A percentile compares a stretch with the other conserved stretches of the same genome.
These are phyloP conservation scores for Ctena decussata DNA, from an alignment of 2,888 invertebrate genomes.

Conservation along the genomic window DNA sequence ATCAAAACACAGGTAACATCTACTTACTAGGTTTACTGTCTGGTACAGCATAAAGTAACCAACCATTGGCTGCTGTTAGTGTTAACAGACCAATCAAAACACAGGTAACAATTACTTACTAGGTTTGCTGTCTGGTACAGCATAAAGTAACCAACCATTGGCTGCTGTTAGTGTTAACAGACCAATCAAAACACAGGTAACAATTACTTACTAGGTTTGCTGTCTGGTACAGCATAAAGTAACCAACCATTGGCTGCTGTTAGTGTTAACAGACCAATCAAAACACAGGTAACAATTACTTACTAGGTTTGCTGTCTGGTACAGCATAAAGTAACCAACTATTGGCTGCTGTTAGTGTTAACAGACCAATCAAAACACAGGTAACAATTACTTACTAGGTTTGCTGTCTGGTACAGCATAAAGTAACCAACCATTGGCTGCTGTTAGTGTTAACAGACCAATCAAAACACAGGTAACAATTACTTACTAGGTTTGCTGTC, in stretches of 20 bases:
- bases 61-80: not conserved
- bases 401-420: not conserved
- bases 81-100: not conserved
- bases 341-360: too few relatives aligned
- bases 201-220: too few relatives aligned
- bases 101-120: constrained; percentile 37
- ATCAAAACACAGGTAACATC: constrained; percentile 77
- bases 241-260: not conserved
- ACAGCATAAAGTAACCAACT: not conserved
- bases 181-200: too few relatives aligned
- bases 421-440: not conserved
- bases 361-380: too few relatives aligned
- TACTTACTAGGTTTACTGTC: constrained; percentile 39
- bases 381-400: too few relatives aligned
- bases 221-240: not conserved
- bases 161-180: too few relatives aligned
- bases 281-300: not conserved
- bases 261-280: not conserved
- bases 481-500: constrained; percentile 40
- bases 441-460: not conserved
- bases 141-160: constrained; percentile 50
- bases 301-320: not conserved
- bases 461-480: not conserved
- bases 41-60: constrained; percentile 4
- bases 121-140: constrained; percentile 42